Percentiles rank a stretch among this genome's conserved stretches.
phyloP scores from a whole-genome alignment of 1,140 invertebrate species.

The Zaprionus inermis region DNA sequence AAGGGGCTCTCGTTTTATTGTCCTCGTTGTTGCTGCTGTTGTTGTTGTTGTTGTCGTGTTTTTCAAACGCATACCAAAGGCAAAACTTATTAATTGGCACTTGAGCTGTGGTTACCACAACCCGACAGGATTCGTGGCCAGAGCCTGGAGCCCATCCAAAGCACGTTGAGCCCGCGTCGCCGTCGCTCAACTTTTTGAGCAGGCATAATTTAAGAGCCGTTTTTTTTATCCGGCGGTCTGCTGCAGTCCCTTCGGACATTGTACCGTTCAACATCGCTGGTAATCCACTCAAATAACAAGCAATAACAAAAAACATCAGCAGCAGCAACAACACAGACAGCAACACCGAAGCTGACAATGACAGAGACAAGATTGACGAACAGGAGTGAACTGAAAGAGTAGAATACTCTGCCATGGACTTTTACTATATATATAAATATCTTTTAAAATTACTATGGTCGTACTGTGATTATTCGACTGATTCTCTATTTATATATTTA shows the following conservation, averaged over 20 bases:
- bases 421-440: not conserved
- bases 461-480: not conserved
- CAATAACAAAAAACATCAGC: constrained; percentile 42
- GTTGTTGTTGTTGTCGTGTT: constrained; percentile 20
- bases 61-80: constrained; percentile 63
- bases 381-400: constrained; percentile 23
- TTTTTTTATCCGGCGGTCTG: constrained; percentile 24
- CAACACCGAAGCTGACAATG: constrained; percentile 39
- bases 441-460: not conserved
- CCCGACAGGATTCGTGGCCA: constrained; percentile 11
- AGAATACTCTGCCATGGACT: constrained; percentile 47
- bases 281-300: constrained; percentile 71
- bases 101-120: constrained; percentile 67
- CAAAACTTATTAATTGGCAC: constrained; percentile 81
- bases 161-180: constrained; percentile 25
- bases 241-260: constrained; percentile 54
- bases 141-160: constrained; percentile 19
- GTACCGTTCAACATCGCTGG: constrained; percentile 60
- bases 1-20: constrained; percentile 46
- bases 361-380: constrained; percentile 45
- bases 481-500: not conserved
- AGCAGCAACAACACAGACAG: constrained; percentile 40
- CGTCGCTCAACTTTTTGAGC: constrained; percentile 71
- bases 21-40: constrained; percentile 10
- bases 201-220: constrained; percentile 74